Conservation (phyloP, 2,113 vertebrate genomes). For the Bubalus kerabau region DNA sequence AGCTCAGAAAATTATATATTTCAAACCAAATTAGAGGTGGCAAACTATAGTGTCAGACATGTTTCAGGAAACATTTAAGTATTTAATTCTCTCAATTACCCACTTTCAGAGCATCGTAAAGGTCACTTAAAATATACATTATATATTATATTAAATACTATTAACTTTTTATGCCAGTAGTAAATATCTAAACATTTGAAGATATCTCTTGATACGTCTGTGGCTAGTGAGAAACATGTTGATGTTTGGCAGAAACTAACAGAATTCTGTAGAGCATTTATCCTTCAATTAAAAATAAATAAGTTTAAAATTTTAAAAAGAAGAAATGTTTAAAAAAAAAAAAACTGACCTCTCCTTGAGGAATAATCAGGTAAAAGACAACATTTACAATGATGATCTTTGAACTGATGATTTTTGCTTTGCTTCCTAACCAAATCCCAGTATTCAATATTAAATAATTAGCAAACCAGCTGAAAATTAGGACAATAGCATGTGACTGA, state of each 20-base stretch:
- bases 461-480: constrained; percentile 1
- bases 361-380: neutral
- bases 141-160: neutral
- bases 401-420: neutral
- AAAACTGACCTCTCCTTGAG: neutral
- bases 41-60: neutral
- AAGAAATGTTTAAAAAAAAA: neutral
- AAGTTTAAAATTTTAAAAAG: neutral
- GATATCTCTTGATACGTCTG: neutral
- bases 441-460: neutral
- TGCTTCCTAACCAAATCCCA: neutral
- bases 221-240: constrained; percentile 9
- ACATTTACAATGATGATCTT: neutral
- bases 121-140: constrained; percentile 3
- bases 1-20: neutral
- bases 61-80: neutral
- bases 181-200: constrained; percentile 41
- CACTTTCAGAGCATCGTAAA: constrained; percentile 25
- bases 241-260: neutral
- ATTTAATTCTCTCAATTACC: neutral
- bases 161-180: constrained; percentile 31
- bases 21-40: constrained; percentile 13
- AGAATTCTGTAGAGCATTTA: neutral
- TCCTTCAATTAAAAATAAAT: neutral
- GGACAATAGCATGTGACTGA: neutral